Conservation (phyloP, 2,113 vertebrate species). For the Notarius lentiginosus region DNA sequence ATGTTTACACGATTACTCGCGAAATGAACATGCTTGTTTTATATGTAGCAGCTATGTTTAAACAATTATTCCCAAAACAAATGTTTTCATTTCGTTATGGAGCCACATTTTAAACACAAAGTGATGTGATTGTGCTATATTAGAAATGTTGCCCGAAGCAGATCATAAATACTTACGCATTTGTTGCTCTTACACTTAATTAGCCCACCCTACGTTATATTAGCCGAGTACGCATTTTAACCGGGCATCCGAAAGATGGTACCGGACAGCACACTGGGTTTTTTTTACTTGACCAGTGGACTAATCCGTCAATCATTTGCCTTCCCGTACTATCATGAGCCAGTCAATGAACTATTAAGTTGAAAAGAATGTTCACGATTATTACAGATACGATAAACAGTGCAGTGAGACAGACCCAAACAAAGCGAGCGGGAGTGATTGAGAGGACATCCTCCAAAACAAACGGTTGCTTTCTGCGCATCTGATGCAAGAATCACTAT, state of each 20-base stretch:
- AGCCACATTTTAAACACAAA: neutral
- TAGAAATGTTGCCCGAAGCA: neutral
- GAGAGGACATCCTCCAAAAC: neutral
- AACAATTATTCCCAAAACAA: neutral
- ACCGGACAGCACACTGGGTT: neutral
- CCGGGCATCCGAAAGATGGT: too few species aligned
- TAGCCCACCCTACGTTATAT: neutral
- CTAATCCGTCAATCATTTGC: neutral
- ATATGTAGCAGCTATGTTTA: neutral
- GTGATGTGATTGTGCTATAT: neutral
- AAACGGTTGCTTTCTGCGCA: neutral
- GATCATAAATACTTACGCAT: neutral
- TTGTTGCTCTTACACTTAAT: neutral
- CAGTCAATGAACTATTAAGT: neutral
- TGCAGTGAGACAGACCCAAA: neutral
- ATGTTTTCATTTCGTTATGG: neutral
- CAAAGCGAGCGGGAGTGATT: neutral
- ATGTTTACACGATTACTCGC: neutral
- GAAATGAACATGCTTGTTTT: neutral
- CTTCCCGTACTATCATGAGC: too few species aligned
- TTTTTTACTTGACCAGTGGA: neutral
- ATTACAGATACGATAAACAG: neutral
- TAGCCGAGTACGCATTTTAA: neutral
- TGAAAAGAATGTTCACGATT: too few species aligned
- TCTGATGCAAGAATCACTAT: conserved; percentile 11